Base-by-base conservation (phyloP, 2,888 invertebrate genomes). In the Calameuta filiformis region DNA sequence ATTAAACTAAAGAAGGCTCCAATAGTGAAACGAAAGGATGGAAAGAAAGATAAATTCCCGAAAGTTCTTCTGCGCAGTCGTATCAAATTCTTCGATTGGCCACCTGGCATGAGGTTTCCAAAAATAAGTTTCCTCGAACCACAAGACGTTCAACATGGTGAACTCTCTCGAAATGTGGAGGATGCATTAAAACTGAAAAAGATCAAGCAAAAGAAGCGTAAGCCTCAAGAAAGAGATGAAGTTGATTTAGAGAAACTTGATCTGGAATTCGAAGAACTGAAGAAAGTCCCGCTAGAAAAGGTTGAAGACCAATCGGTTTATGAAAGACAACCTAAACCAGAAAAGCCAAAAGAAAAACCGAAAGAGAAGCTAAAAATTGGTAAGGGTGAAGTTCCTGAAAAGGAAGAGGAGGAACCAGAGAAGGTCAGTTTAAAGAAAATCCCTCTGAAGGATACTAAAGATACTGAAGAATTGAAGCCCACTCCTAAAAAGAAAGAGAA, bases 361-460 rank as follows among this genome's bases (percentile, higher is more conserved):
- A 84, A 77, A 82, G 83, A 30, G 86, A 86, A 75, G 77, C 83
- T 93, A 0, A 91, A 91, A 76, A 84, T 93, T 68, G 92, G 92
- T 11, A 93, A 93, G 86, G 93, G 93, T 35, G 92, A 93, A 84
- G 88, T 92, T 84, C 90, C 92, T 30, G 83, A 89, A 78, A 82
- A 86, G 75, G 92, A 92, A 69, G 87, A 89, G 76, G 81, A 82
- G 68, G 89, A 87, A 40, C 85, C 90, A 31, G 92, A 93, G 84
- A 89, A 88, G 69, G 89, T 94, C 1, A 92, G 90, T 35, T 87
- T 94, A 12, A 94, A 93, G 85, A 93, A 93, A 86, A 90, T 92
- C 76, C 93, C 93, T 9, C 85, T 90, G 78, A 93, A 93, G 83
- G 84, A 87, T 3, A 84, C 87, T 68, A 88, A 87, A 77, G 91